Evolutionary conservation across 2,113 vertebrate genomes (phyloP).

Genomic region (Festucalex cinctus): DNA sequence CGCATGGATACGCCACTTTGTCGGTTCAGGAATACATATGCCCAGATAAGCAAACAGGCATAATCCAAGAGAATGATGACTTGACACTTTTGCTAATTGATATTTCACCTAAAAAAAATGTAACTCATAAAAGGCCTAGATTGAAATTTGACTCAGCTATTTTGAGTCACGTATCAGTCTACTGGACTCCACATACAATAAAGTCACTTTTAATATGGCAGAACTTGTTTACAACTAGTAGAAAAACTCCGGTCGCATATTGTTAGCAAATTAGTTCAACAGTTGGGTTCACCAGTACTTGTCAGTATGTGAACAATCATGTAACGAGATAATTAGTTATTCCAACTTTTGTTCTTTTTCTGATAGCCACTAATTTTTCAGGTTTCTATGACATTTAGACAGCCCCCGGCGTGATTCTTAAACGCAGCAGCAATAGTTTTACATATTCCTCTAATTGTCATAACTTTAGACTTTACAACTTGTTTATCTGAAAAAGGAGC

Average conservation of each 20-base stretch:
- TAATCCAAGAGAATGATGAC: slow-evolving; percentile 21
- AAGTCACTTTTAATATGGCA: too few species aligned
- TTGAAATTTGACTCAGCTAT: not conserved
- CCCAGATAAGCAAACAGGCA: slow-evolving; percentile 48
- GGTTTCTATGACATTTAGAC: slow-evolving; percentile 6
- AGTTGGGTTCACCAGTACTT: slow-evolving; percentile 11
- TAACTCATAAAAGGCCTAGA: slow-evolving; percentile 32
- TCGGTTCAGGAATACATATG: slow-evolving; percentile 43
- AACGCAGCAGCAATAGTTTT: not conserved
- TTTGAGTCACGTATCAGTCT: not conserved
- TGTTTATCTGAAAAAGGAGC: slow-evolving; percentile 46
- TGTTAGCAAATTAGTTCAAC: not conserved
- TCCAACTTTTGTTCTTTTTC: not conserved
- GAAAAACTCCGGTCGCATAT: slow-evolving; percentile 21
- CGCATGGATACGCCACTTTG: slow-evolving; percentile 28
- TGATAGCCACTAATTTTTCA: not conserved
- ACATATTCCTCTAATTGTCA: not conserved
- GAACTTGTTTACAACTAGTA: slow-evolving; percentile 17
- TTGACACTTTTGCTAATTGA: slow-evolving; percentile 6
- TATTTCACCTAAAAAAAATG: slow-evolving; percentile 16
- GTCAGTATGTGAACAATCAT: not conserved
- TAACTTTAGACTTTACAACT: slow-evolving; percentile 14
- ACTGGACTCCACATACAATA: too few species aligned
- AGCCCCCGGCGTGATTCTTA: slow-evolving; percentile 6
- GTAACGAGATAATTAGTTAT: not conserved